Conservation (phyloP, 2,888 invertebrate genomes). For the Ferdinandea cuprea region DNA sequence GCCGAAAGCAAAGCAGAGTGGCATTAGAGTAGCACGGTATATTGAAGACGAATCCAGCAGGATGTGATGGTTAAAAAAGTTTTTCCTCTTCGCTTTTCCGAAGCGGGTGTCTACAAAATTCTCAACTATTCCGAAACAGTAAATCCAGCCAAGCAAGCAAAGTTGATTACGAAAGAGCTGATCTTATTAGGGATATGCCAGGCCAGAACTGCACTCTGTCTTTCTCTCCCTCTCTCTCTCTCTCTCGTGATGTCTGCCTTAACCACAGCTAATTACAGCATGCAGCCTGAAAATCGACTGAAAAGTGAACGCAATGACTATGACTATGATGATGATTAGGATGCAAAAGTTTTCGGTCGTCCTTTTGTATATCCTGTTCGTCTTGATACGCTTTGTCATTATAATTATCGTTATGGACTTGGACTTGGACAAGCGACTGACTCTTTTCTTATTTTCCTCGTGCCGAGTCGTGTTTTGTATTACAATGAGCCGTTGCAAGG, state of each 20-base stretch:
- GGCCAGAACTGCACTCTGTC: constrained; percentile 20
- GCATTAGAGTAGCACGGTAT: constrained; percentile 12
- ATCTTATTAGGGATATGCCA: constrained; percentile 69
- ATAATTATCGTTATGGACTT: constrained; percentile 70
- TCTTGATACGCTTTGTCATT: constrained; percentile 67
- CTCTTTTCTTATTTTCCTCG: background rate
- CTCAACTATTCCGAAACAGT: constrained; percentile 42
- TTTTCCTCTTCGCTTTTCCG: no score
- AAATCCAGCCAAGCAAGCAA: constrained; percentile 53
- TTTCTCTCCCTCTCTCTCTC: background rate
- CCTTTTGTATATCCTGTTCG: constrained; percentile 59
- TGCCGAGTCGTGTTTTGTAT: background rate
- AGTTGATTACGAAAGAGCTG: constrained; percentile 66
- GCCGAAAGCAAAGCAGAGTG: no score
- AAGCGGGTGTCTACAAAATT: constrained; percentile 1
- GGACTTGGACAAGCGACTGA: constrained; percentile 73
- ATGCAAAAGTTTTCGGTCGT: constrained; percentile 65
- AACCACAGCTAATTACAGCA: constrained; percentile 68
- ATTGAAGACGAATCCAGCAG: constrained; percentile 42
- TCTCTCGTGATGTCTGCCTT: constrained; percentile 14
- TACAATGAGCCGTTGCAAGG: constrained; percentile 48
- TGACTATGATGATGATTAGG: constrained; percentile 57
- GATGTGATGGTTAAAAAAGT: constrained; percentile 47
- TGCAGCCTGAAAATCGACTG: constrained; percentile 61
- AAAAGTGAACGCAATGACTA: constrained; percentile 48